Conservation (phyloP, 2,888 invertebrate genomes). For the Cephus sareptanus region DNA sequence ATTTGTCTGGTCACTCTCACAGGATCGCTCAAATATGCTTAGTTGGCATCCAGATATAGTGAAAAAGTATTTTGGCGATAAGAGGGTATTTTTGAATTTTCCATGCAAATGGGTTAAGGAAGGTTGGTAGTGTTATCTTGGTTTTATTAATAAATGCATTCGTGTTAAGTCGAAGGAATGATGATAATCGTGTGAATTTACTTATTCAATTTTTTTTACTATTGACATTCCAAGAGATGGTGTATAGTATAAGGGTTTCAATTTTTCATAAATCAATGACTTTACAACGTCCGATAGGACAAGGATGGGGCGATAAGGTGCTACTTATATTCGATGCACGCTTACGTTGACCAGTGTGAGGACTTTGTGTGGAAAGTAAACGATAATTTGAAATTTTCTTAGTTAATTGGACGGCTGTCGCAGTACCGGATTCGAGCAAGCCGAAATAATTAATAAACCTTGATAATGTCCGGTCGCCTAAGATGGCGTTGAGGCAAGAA, state of each 20-base stretch:
- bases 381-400: background rate
- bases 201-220: background rate
- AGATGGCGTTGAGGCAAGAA: constrained; percentile 62
- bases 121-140: background rate
- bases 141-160: background rate
- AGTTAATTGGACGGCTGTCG: background rate
- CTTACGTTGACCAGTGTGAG: background rate
- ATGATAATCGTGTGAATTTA: background rate
- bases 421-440: background rate
- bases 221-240: background rate
- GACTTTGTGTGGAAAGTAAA: background rate
- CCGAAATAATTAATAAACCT: constrained; percentile 13
- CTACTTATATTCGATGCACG: background rate
- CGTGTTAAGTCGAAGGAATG: background rate
- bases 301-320: background rate
- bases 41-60: no score
- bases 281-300: background rate
- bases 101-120: no score
- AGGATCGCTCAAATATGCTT: no score
- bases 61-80: no score
- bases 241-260: background rate
- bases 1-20: no score
- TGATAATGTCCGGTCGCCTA: constrained; percentile 51
- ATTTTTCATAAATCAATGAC: background rate
- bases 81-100: no score